phyloP scores from a whole-genome alignment of 2,888 invertebrate species.

The Isoperla grammatica region DNA sequence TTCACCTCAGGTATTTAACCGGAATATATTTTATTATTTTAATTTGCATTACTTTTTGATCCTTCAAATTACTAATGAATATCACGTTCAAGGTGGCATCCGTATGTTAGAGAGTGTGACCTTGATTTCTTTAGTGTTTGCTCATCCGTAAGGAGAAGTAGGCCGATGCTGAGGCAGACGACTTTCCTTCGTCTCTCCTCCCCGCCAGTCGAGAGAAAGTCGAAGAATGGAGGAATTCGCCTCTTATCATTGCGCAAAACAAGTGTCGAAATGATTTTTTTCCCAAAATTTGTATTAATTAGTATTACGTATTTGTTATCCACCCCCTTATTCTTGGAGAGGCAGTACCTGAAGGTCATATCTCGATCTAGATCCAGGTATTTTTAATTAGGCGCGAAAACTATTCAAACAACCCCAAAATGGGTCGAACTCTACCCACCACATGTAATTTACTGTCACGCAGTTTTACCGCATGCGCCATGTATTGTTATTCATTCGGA shows the following conservation, averaged over 20 bases:
- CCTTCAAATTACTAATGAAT: slow-evolving; percentile 13
- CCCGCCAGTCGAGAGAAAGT: slow-evolving; percentile 22
- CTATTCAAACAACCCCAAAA: too few relatives aligned
- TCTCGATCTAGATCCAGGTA: too few relatives aligned
- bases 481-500: too few relatives aligned
- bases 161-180: slow-evolving; percentile 21
- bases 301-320: too few relatives aligned
- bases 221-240: slow-evolving; percentile 20
- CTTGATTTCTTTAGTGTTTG: slow-evolving; percentile 26
- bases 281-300: not conserved
- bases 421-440: too few relatives aligned
- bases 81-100: slow-evolving; percentile 20
- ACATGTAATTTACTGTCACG: too few relatives aligned
- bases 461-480: too few relatives aligned
- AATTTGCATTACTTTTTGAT: not conserved
- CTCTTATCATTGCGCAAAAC: slow-evolving; percentile 17
- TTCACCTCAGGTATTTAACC: too few relatives aligned
- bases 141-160: slow-evolving; percentile 29
- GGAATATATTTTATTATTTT: too few relatives aligned
- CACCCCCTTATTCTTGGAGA: too few relatives aligned
- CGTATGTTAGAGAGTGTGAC: slow-evolving; percentile 27
- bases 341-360: too few relatives aligned
- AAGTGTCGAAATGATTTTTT: slow-evolving; percentile 7
- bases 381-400: too few relatives aligned
- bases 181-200: slow-evolving; percentile 23